Evolutionary conservation across 2,113 vertebrate genomes (phyloP), one percentile per base, ranked within the genome.

Genomic region (Upupa epops): DNA sequence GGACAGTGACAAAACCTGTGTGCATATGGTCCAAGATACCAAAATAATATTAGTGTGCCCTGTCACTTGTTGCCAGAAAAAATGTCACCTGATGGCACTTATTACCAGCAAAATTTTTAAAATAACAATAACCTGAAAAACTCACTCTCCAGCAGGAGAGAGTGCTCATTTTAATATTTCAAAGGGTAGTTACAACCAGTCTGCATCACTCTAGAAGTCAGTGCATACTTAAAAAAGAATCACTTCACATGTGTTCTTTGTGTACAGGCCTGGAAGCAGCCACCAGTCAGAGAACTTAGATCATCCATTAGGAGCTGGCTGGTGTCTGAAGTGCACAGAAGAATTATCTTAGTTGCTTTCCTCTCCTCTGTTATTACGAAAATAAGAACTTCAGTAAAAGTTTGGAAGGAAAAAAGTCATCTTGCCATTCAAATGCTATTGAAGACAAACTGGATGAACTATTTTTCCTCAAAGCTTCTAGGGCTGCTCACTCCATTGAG

Each of bases 201-300:
- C 46, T 93, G 56, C 61, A 86, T 72, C 83, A 77, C 51, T 93
- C 83, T 72, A 59, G 78, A 88, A 76, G 31, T 45, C 71, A 48
- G 48, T 20, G 46, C 48, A 42, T 86, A 76, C 79, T 95, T 86
- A 9, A 11, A 82, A 93, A 95, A 70, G 40, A 76, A 24, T 72
- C 58, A 68, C 26, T 81, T 88, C 63, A 63, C 89, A 95, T 91
- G 92, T 93, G 93, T 89, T 95, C 63, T 36, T 79, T 87, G 84
- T 79, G 37, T 77, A 82, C 21, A 60, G 28, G 81, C 74, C 93
- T 89, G 49, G 51, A 92, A 93, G 89, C 90, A 95, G 84, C 17
- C 46, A 89, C 42, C 71, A 93, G 31, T 6, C 60, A 85, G 51
- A 93, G 88, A 87, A 77, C 90, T 94, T 95, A 95, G 89, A 96